A percentile compares a stretch with the other conserved stretches of the same genome.
Evolutionary conservation across 2,888 invertebrate genomes (phyloP).

Genomic region (Agriotes lineatus): DNA sequence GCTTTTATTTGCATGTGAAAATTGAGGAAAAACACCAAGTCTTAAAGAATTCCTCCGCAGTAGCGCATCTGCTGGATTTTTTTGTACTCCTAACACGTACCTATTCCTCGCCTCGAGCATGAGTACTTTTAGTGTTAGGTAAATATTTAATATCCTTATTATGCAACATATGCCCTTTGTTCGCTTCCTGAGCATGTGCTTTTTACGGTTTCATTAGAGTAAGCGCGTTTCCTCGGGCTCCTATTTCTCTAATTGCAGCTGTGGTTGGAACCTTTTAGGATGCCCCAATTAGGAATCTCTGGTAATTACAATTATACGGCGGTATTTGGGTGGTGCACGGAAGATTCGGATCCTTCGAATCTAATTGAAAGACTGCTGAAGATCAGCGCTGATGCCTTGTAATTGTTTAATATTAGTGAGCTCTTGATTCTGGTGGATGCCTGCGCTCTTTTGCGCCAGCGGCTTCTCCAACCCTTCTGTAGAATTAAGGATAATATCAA

Average conservation of each 20-base stretch:
- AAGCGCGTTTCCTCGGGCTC: not conserved
- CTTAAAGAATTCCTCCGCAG: no score
- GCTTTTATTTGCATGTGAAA: no score
- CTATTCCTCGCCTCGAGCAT: not conserved
- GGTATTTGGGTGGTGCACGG: not conserved
- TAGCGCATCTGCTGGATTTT: not conserved
- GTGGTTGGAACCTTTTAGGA: conserved; percentile 13
- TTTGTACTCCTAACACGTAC: not conserved
- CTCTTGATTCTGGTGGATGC: not conserved
- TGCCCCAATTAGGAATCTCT: conserved; percentile 21
- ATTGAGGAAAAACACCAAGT: no score
- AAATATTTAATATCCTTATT: conserved; percentile 16
- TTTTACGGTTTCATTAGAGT: conserved; percentile 22
- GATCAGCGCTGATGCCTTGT: conserved; percentile 7
- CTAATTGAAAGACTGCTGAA: conserved; percentile 13
- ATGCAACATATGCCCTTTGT: conserved; percentile 16
- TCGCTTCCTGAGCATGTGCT: not conserved
- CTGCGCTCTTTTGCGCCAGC: not conserved
- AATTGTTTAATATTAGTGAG: conserved; percentile 3
- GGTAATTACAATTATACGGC: conserved; percentile 14
- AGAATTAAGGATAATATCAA: conserved; percentile 30
- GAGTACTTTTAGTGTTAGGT: conserved; percentile 13
- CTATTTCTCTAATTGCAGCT: conserved; percentile 20
- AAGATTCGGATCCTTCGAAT: conserved; percentile 15
- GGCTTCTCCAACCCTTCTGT: conserved; percentile 12